Evolutionary conservation across 1,140 invertebrate genomes (phyloP), one percentile per base, ranked within the genome.

Genomic region (Lepidurus packardi): DNA sequence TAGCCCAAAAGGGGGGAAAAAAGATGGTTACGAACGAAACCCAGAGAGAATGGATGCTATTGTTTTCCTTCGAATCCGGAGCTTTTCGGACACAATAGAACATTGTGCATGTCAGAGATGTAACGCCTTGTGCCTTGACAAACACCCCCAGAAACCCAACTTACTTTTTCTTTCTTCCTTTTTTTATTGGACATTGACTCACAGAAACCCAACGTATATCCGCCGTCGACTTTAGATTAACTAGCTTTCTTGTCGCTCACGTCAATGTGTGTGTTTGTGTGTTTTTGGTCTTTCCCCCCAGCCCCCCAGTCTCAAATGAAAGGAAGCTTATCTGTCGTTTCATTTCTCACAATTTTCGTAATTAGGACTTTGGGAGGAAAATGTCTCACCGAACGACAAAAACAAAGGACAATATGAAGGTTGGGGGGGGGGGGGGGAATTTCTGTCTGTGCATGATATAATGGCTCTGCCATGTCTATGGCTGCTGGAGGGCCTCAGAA

Each of bases 361-460:
- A 65, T 65, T 65, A 65, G 53, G 53, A 65, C 53, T 65, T 65
- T 16, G 6, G 53, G 21, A 65, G 16, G 21, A 65, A 21, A 65
- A 21, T 4, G 53, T 65, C 21, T 65, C 53, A 65, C 53, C 0
- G 53, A 65, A 65, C 7, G 53, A 16, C 53, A 13, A n/a, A 65
- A n/a, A 65, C 53, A 65, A 65, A 65, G 53, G 13, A 65, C 9
- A 13, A 65, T n/a, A 65, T 7, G 16, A 16, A 65, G 13, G 53
- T 65, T 65, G 9, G 53, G 53, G 53, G 21, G 16, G 53, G 4
- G 53, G 53, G 53, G 53, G 21, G 16, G 53, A 65, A 65, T 65
- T 65, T 65, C 53, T 65, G 53, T 65, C 53, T 65, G 53, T 65
- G 53, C 53, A 65, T 65, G 53, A 65, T 65, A 65, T 65, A 65